A percentile compares a stretch with the other conserved stretches of the same genome.
Conservation (phyloP, 2,888 invertebrate species). For the Drosophila merina region DNA sequence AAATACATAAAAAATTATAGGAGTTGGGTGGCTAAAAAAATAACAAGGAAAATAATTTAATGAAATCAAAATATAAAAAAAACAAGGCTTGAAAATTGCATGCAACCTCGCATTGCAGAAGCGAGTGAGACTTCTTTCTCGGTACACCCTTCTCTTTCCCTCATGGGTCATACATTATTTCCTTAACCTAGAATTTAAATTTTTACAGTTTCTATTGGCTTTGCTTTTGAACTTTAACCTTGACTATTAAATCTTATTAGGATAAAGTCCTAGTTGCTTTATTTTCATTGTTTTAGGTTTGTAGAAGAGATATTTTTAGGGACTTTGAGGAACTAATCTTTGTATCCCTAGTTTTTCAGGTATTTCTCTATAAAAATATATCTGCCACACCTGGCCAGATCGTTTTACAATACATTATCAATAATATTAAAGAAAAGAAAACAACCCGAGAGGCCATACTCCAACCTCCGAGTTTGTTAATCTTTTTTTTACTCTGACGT, state of each 20-base stretch:
- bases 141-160: neutral
- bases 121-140: neutral
- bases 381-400: slow-evolving; percentile 26
- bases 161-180: slow-evolving; percentile 61
- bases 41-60: neutral
- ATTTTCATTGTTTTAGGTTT: no score
- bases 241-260: no score
- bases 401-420: slow-evolving; percentile 11
- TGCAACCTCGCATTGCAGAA: slow-evolving; percentile 66
- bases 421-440: slow-evolving; percentile 18
- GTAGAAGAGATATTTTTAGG: no score
- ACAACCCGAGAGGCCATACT: neutral
- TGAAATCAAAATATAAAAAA: slow-evolving; percentile 2
- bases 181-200: slow-evolving; percentile 33
- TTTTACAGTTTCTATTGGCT: no score
- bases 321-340: no score
- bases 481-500: slow-evolving; percentile 21
- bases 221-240: no score
- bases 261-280: no score
- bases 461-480: slow-evolving; percentile 6
- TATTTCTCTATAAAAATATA: neutral
- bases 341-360: no score
- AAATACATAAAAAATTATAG: neutral
- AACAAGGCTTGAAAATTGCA: slow-evolving; percentile 51
- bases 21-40: neutral